Evolutionary conservation across 2,797 vertebrate species (phyloP), one percentile per base, ranked within the genome.

Genomic region (Chrosomus eos): DNA sequence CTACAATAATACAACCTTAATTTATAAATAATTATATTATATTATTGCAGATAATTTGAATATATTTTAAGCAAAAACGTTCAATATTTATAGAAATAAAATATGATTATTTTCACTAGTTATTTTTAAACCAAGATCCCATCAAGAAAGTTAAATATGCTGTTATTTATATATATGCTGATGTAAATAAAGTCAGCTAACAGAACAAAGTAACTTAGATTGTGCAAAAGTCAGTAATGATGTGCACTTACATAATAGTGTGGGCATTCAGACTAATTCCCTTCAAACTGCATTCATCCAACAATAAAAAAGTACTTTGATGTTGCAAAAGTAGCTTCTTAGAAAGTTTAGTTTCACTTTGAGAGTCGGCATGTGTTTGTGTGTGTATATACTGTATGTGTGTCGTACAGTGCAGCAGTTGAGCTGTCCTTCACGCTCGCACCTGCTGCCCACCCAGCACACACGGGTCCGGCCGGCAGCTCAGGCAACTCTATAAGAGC

Each of bases 361-460:
- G 36, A 51, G 33, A 36, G 77, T 66, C 9, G 11, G n/a, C 64
- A n/a, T 67, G 64, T 67, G 21, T 64, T 48, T 73, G 80, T 82
- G 58, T 85, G 72, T 51, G 67, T 33, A 10, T 68, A 68, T 82
- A 74, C 86, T 75, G 83, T 67, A 73, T 80, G 85, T 82, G 84
- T 86, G 82, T 77, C 55, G 38, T 86, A 87, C 81, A 81, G 80
- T 85, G 84, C 85, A 86, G 87, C 78, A 88, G 88, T 89, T 85
- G 82, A 88, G 87, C 86, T 86, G 85, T 85, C 87, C 85, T 80
- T 82, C 79, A 83, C 80, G 51, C 78, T 92, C 89, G 90, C 95
- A 95, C 94, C 94, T 95, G 94, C 93, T 90, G 90, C 92, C 93
- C 92, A 93, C 93, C 90, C 92, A 91, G 91, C 93, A 94, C 94